phyloP scores from a whole-genome alignment of 2,888 invertebrate genomes.

The Osedax fenrisi region DNA sequence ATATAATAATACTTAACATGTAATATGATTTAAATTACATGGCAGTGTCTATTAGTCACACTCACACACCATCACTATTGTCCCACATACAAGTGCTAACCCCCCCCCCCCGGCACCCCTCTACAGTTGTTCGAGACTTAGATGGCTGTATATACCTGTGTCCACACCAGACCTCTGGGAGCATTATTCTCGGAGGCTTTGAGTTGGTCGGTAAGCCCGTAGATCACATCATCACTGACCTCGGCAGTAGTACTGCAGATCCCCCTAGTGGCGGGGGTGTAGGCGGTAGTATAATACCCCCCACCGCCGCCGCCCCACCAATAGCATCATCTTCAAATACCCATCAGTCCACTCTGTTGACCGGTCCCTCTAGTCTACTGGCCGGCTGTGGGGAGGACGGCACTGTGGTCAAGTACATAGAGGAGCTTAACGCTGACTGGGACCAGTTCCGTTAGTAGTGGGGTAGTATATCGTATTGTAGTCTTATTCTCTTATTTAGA shows the following conservation, averaged over 20 bases:
- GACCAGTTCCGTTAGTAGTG: slow-evolving; percentile 73
- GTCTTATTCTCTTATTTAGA: too few relatives aligned
- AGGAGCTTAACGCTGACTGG: slow-evolving; percentile 65
- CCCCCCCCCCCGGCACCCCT: background rate
- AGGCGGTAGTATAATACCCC: too few relatives aligned
- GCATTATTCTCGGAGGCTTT: slow-evolving; percentile 77
- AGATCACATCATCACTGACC: slow-evolving; percentile 55
- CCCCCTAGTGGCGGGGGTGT: slow-evolving; percentile 51
- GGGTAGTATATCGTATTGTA: too few relatives aligned
- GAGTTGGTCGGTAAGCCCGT: slow-evolving; percentile 80
- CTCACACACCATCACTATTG: background rate
- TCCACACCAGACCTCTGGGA: slow-evolving; percentile 61
- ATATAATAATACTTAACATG: too few relatives aligned
- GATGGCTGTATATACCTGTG: slow-evolving; percentile 58
- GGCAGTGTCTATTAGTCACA: too few relatives aligned
- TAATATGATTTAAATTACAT: too few relatives aligned
- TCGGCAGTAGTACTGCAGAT: background rate
- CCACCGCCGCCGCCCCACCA: too few relatives aligned
- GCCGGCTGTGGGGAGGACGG: slow-evolving; percentile 51
- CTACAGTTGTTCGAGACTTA: slow-evolving; percentile 57
- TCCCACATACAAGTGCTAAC: background rate
- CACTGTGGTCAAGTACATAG: slow-evolving; percentile 52
- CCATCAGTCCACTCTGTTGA: slow-evolving; percentile 31
- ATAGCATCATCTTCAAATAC: too few relatives aligned
- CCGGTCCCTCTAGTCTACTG: background rate